Evolutionary conservation across 2,888 invertebrate genomes (phyloP), one percentile per base, ranked within the genome.

Genomic region (Argynnis bischoffii): DNA sequence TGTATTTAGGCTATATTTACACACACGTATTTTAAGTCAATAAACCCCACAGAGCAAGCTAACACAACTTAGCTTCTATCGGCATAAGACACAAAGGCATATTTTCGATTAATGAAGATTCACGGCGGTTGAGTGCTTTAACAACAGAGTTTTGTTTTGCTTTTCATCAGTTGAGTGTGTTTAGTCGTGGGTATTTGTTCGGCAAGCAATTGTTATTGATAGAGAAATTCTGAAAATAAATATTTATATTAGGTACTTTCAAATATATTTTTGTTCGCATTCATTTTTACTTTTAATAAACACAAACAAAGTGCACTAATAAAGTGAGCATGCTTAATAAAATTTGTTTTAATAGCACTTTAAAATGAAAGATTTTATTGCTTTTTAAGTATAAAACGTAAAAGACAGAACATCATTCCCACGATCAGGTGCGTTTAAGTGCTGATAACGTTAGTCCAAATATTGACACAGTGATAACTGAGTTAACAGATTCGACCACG

Each of bases 381-480:
- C 41, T 57, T 41, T 55, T n/a, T n/a, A 46, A 53, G 26, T 51
- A 56, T 11, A 18, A 18, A 21, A 79, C 79, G 78, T 77, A 76
- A 79, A 81, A 77, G 67, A 76, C 81, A 80, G 74, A n/a, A 69
- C 76, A 77, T 69, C 79, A 75, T 89, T 90, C 90, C 83, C 90
- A 90, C 90, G 88, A 78, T 81, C 77, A 78, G 77, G 78, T 79
- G 78, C 71, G 74, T 70, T 65, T 70, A 66, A 72, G 70, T 66
- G 69, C 59, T 76, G 83, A 79, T 84, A 84, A 76, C 75, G 72
- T 69, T 75, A 74, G 75, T 75, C 67, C 79, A 84, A 86, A 87
- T 85, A 85, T 88, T 86, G 78, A 78, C 78, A 69, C 61, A 70
- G 69, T 70, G 75, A 75, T 76, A 74, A 69, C 69, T 68, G 71